Percentiles rank a stretch among this genome's conserved stretches.
Evolutionary conservation across 2,888 invertebrate species (phyloP).

Genomic region (Theodoxus fluviatilis): DNA sequence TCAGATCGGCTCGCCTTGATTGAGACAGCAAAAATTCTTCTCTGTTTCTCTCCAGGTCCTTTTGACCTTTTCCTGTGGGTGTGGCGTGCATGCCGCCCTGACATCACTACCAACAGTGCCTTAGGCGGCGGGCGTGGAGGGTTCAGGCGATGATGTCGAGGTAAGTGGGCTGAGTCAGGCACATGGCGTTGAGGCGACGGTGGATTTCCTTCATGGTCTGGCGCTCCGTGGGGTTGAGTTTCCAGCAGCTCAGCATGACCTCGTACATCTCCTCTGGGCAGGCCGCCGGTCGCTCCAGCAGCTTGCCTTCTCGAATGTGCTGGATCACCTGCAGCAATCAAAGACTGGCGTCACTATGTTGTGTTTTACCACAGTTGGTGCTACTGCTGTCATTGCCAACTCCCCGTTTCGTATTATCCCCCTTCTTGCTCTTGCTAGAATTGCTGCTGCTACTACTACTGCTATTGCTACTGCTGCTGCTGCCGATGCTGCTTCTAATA

Average conservation of each 20-base stretch:
- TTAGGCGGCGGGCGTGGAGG: neutral
- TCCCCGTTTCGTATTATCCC: neutral
- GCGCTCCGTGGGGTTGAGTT: slow-evolving; percentile 55
- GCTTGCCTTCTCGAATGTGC: slow-evolving; percentile 55
- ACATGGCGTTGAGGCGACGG: slow-evolving; percentile 39
- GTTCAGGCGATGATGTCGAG: slow-evolving; percentile 41
- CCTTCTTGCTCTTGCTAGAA: too few relatives aligned
- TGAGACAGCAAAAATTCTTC: too few relatives aligned
- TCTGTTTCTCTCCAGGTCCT: too few relatives aligned
- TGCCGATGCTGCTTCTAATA: too few relatives aligned
- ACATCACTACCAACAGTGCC: neutral
- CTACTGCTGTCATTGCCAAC: neutral
- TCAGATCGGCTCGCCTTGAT: too few relatives aligned
- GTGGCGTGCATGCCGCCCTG: neutral
- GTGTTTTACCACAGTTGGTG: neutral
- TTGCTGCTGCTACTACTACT: too few relatives aligned
- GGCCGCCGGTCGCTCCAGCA: slow-evolving; percentile 51
- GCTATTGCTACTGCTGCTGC: too few relatives aligned
- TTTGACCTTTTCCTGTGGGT: too few relatives aligned
- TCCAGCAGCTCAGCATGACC: slow-evolving; percentile 65
- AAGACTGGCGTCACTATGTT: neutral
- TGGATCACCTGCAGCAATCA: slow-evolving; percentile 58
- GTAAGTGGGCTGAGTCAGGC: slow-evolving; percentile 40
- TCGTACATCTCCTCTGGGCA: slow-evolving; percentile 61
- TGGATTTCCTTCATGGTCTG: slow-evolving; percentile 53